Evolutionary conservation across 2,797 vertebrate genomes (phyloP).

Genomic region (Hydrophis major): DNA sequence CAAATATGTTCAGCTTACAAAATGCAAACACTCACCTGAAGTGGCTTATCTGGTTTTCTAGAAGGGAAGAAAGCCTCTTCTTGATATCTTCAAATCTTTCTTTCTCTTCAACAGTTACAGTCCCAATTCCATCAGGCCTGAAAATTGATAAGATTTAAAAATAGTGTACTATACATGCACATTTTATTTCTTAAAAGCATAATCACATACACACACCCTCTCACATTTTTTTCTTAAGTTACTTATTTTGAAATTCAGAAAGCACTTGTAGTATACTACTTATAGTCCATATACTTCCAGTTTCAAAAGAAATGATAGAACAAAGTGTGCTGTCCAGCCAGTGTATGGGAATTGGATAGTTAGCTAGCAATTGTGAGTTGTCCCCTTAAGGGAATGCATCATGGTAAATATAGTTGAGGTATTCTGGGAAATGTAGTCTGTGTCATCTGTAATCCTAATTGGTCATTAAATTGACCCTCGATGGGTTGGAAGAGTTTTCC

Average conservation of each 20-base stretch:
- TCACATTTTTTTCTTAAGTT: not conserved
- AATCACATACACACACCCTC: not conserved
- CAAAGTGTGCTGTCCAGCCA: not conserved
- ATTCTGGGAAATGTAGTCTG: too few relatives aligned
- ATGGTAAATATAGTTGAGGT: too few relatives aligned
- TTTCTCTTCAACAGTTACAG: conserved; percentile 88
- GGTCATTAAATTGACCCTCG: too few relatives aligned
- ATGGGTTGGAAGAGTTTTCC: too few relatives aligned
- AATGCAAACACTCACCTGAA: conserved; percentile 81
- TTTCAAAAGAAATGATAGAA: not conserved
- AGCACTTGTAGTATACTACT: not conserved
- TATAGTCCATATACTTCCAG: not conserved
- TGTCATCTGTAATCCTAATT: too few relatives aligned
- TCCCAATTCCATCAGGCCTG: conserved; percentile 95
- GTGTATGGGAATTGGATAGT: too few relatives aligned
- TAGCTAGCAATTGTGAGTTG: too few relatives aligned
- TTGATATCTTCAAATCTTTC: conserved; percentile 88
- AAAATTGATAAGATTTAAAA: conserved; percentile 22
- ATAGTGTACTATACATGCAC: not conserved
- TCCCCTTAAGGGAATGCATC: too few relatives aligned
- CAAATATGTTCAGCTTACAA: not conserved
- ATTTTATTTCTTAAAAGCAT: not conserved
- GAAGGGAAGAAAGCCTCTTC: conserved; percentile 80
- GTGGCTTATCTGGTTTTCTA: conserved; percentile 95
- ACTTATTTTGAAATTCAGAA: not conserved